phyloP scores from a whole-genome alignment of 1,140 invertebrate species.

The Drosophila subobscura region DNA sequence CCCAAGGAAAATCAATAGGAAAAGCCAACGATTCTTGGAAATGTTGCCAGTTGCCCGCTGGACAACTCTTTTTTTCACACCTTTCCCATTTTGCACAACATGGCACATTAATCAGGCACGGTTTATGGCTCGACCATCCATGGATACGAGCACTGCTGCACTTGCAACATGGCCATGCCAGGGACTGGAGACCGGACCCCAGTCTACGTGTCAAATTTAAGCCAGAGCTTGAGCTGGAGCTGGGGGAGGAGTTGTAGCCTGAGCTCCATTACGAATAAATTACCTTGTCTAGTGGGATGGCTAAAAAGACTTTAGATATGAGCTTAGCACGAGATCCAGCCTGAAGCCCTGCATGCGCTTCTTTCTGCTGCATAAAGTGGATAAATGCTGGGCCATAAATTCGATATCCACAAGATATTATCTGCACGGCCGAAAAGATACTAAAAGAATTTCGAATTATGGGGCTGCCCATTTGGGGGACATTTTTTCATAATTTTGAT shows the following conservation, averaged over 20 bases:
- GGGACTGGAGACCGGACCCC: slow-evolving; percentile 4
- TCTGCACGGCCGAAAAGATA: no score
- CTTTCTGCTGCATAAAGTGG: no score
- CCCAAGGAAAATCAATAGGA: slow-evolving; percentile 39
- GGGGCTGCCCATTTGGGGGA: no score
- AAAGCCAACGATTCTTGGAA: slow-evolving; percentile 34
- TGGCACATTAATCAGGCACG: slow-evolving; percentile 48
- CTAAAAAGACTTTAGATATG: no score
- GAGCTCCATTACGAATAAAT: slow-evolving; percentile 27
- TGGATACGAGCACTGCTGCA: slow-evolving; percentile 19
- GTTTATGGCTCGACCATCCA: slow-evolving; percentile 45
- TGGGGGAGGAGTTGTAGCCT: not conserved
- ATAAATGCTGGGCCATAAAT: no score
- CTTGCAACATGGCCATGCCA: no score
- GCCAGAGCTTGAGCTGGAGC: slow-evolving; percentile 24
- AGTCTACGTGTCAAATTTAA: slow-evolving; percentile 37
- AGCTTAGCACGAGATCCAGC: no score
- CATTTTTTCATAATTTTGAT: no score
- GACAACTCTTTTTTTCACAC: slow-evolving; percentile 42
- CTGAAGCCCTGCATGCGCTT: no score
- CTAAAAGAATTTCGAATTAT: no score
- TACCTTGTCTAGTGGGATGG: not conserved
- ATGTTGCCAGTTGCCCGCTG: not conserved
- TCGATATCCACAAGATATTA: no score
- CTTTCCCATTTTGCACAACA: slow-evolving; percentile 40